phyloP scores from a whole-genome alignment of 2,797 vertebrate species.

The Clarias laeviceps region DNA sequence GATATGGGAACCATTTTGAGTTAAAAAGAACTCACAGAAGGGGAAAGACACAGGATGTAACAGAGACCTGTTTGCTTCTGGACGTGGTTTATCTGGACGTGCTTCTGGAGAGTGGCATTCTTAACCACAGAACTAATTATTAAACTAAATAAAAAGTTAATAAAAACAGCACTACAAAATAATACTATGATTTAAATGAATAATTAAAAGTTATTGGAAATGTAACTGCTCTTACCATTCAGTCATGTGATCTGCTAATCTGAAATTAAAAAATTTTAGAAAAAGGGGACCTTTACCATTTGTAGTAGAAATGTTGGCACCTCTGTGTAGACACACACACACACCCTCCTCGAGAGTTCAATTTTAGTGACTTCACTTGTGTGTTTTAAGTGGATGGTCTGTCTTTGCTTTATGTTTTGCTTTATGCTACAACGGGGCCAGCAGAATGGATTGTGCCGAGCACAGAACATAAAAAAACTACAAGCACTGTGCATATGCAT shows the following conservation, averaged over 20 bases:
- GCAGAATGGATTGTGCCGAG: constrained; percentile 68
- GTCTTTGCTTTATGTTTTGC: constrained; percentile 54
- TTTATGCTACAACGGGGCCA: constrained; percentile 67
- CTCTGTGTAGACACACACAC: constrained; percentile 3
- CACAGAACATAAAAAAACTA: constrained; percentile 60
- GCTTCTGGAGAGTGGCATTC: neutral
- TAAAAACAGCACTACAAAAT: neutral
- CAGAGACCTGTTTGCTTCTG: neutral
- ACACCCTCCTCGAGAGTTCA: neutral
- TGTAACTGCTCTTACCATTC: neutral
- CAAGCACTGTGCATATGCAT: neutral
- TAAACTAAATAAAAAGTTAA: neutral
- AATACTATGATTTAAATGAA: neutral
- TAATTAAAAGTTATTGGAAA: neutral
- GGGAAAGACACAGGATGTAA: neutral
- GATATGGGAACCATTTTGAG: neutral
- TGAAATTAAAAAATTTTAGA: neutral
- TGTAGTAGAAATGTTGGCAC: neutral
- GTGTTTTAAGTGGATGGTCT: constrained; percentile 11
- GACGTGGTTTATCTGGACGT: neutral
- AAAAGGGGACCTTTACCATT: neutral
- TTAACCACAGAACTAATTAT: neutral
- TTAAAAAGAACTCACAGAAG: neutral
- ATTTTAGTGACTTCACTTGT: neutral
- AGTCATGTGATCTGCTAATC: neutral